These are phyloP conservation scores for Scelioninae gen. 2 DNA, from an alignment of 2,888 invertebrate genomes.

Conservation along the genomic window DNA sequence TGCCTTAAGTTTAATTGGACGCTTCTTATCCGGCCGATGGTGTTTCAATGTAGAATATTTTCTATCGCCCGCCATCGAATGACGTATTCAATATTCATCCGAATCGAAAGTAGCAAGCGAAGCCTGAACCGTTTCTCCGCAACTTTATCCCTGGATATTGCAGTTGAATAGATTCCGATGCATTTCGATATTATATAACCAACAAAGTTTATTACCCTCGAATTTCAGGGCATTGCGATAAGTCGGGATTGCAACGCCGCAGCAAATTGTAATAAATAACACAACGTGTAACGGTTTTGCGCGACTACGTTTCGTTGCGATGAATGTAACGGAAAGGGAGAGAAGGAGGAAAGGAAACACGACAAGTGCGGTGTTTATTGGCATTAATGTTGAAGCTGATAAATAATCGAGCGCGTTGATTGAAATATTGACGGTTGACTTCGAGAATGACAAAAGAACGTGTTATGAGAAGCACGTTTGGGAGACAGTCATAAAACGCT, in stretches of 20 bases:
- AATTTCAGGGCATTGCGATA: neutral
- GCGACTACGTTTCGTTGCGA: neutral
- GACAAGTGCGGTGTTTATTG: neutral
- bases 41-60: neutral
- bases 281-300: neutral
- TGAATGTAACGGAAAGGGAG: neutral
- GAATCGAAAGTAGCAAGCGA: constrained; percentile 12
- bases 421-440: constrained; percentile 3
- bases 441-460: constrained; percentile 2
- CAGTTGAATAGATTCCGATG: constrained; percentile 17
- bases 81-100: constrained; percentile 5
- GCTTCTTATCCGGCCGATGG: no score
- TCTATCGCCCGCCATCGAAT: neutral
- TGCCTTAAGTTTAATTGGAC: no score
- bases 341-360: neutral
- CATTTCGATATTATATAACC: constrained; percentile 21
- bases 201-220: constrained; percentile 8
- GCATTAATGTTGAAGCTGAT: constrained; percentile 2
- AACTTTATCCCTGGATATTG: constrained; percentile 10
- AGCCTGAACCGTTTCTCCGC: constrained; percentile 5
- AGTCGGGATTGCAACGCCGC: neutral
- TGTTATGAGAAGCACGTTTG: constrained; percentile 10
- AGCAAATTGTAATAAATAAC: constrained; percentile 3
- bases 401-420: constrained; percentile 3
- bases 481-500: constrained; percentile 20